phyloP scores from a whole-genome alignment of 2,797 vertebrate genomes.

The Bucorvus abyssinicus region DNA sequence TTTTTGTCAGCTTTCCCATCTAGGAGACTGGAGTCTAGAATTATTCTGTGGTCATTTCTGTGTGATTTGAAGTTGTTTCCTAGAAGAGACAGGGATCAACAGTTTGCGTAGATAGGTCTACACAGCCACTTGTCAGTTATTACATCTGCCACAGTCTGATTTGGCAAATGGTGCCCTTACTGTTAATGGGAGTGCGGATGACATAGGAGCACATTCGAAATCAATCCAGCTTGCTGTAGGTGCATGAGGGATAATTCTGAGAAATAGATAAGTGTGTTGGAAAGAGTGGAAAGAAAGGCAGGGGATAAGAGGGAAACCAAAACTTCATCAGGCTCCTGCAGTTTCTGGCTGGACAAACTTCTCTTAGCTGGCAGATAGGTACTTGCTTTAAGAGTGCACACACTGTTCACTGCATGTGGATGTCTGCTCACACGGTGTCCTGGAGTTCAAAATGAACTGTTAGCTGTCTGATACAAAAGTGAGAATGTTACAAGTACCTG shows the following conservation, averaged over 20 bases:
- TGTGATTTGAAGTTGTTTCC: background rate
- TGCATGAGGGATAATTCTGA: background rate
- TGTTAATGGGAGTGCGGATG: background rate
- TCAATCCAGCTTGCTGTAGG: background rate
- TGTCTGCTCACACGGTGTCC: accelerated
- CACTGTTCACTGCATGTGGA: background rate
- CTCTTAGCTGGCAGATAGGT: background rate
- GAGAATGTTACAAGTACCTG: background rate
- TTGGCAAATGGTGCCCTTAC: background rate
- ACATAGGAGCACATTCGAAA: slow-evolving; percentile 15
- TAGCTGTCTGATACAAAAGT: background rate
- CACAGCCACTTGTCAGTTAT: background rate
- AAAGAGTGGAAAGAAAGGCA: background rate
- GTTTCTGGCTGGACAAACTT: background rate
- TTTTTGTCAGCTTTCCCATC: background rate
- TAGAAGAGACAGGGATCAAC: background rate
- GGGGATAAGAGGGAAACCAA: background rate
- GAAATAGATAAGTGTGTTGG: background rate
- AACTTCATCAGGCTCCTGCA: background rate
- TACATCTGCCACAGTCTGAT: background rate
- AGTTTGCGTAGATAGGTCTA: background rate
- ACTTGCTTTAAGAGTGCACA: accelerated
- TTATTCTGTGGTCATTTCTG: background rate
- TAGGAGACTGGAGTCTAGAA: background rate
- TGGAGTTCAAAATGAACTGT: background rate